These are phyloP conservation scores for Dromius quadrimaculatus DNA, from an alignment of 2,888 invertebrate genomes.

Conservation along the genomic window DNA sequence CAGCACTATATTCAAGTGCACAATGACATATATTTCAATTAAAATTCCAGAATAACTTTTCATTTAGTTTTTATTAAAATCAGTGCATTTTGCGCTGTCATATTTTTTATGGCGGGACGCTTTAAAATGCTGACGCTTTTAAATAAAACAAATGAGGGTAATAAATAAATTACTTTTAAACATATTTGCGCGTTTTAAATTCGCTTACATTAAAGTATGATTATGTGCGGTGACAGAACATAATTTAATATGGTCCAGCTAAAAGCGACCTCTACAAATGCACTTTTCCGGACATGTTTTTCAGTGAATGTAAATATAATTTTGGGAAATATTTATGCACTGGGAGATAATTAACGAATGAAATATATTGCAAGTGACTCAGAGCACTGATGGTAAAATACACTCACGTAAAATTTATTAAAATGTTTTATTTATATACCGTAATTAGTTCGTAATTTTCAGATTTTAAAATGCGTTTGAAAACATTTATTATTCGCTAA, in stretches of 20 bases:
- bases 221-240: slow-evolving; percentile 36
- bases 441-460: not conserved
- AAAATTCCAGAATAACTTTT: slow-evolving; percentile 51
- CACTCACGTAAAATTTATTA: slow-evolving; percentile 21
- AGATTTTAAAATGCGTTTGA: slow-evolving; percentile 9
- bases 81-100: slow-evolving; percentile 5
- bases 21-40: slow-evolving; percentile 37
- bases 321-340: slow-evolving; percentile 47
- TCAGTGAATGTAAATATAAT: slow-evolving; percentile 46
- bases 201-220: slow-evolving; percentile 46
- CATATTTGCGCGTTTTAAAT: slow-evolving; percentile 47
- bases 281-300: slow-evolving; percentile 45
- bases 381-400: not conserved
- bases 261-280: slow-evolving; percentile 29
- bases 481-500: too few relatives aligned
- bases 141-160: slow-evolving; percentile 32
- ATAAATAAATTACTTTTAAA: slow-evolving; percentile 50
- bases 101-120: slow-evolving; percentile 11
- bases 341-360: slow-evolving; percentile 11
- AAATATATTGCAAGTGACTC: slow-evolving; percentile 16
- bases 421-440: slow-evolving; percentile 28
- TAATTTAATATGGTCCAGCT: slow-evolving; percentile 46
- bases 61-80: slow-evolving; percentile 43
- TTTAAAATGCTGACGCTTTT: slow-evolving; percentile 34
- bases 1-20: too few relatives aligned